phyloP scores from a whole-genome alignment of 2,797 vertebrate genomes.

The Phoeniculus purpureus region DNA sequence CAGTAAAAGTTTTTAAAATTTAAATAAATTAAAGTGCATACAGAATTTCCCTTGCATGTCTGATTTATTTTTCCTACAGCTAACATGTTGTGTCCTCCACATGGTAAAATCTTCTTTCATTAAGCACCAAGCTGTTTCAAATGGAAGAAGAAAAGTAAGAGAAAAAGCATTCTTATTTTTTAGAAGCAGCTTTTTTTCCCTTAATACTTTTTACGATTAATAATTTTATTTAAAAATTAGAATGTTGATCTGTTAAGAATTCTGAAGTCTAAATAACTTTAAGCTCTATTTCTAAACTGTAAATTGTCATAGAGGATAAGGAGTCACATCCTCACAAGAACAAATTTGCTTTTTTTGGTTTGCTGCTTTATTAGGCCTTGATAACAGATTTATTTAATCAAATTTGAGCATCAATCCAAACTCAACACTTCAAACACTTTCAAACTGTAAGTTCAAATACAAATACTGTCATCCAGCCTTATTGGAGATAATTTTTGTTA shows the following conservation, averaged over 20 bases:
- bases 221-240: not conserved
- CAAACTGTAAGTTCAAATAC: not conserved
- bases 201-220: not conserved
- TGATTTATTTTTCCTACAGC: not conserved
- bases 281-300: not conserved
- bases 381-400: not conserved
- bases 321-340: not conserved
- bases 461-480: not conserved
- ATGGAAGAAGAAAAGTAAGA: not conserved
- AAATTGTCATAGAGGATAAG: not conserved
- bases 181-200: not conserved
- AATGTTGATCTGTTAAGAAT: not conserved
- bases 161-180: not conserved
- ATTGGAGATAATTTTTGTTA: not conserved
- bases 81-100: not conserved
- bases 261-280: not conserved
- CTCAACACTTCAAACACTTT: not conserved
- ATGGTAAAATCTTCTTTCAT: not conserved
- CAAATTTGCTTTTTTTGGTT: not conserved
- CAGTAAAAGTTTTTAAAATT: not conserved
- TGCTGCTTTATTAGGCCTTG: not conserved
- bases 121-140: not conserved
- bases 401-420: not conserved
- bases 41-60: not conserved
- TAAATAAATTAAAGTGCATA: not conserved